Evolutionary conservation across 2,888 invertebrate genomes (phyloP).

Genomic region (Hypomecis atomaria): DNA sequence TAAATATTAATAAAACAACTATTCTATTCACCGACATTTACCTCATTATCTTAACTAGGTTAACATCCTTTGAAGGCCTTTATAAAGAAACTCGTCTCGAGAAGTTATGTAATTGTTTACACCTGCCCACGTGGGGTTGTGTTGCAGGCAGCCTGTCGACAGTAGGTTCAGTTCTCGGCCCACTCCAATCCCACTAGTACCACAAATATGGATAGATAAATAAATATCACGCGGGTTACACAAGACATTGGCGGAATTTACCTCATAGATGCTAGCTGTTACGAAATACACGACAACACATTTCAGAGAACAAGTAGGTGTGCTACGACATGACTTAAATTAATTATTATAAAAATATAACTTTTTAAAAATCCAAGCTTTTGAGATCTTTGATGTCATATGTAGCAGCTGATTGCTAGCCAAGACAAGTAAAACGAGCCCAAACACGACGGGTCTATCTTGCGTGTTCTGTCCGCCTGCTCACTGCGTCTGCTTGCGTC

Average conservation of each 20-base stretch:
- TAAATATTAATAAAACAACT: constrained; percentile 11
- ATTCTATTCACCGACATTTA: constrained; percentile 12
- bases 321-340: background rate
- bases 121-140: constrained; percentile 54
- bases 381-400: too few species aligned
- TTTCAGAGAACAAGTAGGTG: background rate
- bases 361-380: too few species aligned
- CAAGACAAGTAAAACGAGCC: too few species aligned
- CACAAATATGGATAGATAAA: constrained; percentile 57
- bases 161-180: constrained; percentile 60
- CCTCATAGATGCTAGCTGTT: constrained; percentile 7
- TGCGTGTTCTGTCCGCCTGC: too few species aligned
- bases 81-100: constrained; percentile 36
- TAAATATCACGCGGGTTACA: constrained; percentile 47
- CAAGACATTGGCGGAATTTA: constrained; percentile 36
- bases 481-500: too few species aligned
- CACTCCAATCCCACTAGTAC: constrained; percentile 61
- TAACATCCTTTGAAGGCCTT: constrained; percentile 23
- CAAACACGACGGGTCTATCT: too few species aligned
- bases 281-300: constrained; percentile 5
- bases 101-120: constrained; percentile 65
- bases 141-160: constrained; percentile 19
- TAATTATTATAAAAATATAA: too few species aligned
- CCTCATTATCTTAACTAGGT: constrained; percentile 14
- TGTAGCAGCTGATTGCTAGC: too few species aligned